Evolutionary conservation across 2,113 vertebrate genomes (phyloP).

Genomic region (Caloenas nicobarica): DNA sequence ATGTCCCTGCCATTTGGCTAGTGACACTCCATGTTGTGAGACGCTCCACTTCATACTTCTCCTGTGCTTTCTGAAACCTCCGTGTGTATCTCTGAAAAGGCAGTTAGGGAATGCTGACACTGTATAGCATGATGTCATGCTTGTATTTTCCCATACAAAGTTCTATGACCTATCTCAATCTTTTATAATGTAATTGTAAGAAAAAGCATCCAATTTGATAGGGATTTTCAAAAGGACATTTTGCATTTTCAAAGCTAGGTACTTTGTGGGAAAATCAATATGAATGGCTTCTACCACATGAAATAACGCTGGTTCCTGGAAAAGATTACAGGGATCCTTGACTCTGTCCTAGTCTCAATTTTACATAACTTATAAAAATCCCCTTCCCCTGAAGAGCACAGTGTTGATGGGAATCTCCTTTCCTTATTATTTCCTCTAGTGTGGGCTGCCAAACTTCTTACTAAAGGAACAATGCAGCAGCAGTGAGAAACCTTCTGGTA

Average conservation of each 20-base stretch:
- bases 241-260: not conserved
- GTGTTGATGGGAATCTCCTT: not conserved
- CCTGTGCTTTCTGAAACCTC: not conserved
- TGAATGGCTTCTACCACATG: not conserved
- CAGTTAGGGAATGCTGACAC: not conserved
- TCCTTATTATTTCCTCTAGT: not conserved
- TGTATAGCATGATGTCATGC: not conserved
- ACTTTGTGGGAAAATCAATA: not conserved
- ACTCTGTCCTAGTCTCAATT: not conserved
- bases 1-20: not conserved
- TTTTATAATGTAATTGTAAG: not conserved
- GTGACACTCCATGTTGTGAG: not conserved
- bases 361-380: not conserved
- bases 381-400: not conserved
- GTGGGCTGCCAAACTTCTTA: not conserved
- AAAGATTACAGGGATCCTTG: not conserved
- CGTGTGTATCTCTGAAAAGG: not conserved
- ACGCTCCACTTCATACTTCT: not conserved
- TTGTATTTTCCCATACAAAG: not conserved
- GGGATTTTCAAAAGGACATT: not conserved
- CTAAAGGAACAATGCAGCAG: not conserved
- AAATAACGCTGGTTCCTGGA: not conserved
- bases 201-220: not conserved
- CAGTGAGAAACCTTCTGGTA: not conserved
- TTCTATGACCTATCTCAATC: not conserved